These are phyloP conservation scores for Digitonthophagus gazella DNA, from an alignment of 2,888 invertebrate genomes.

Conservation along the genomic window DNA sequence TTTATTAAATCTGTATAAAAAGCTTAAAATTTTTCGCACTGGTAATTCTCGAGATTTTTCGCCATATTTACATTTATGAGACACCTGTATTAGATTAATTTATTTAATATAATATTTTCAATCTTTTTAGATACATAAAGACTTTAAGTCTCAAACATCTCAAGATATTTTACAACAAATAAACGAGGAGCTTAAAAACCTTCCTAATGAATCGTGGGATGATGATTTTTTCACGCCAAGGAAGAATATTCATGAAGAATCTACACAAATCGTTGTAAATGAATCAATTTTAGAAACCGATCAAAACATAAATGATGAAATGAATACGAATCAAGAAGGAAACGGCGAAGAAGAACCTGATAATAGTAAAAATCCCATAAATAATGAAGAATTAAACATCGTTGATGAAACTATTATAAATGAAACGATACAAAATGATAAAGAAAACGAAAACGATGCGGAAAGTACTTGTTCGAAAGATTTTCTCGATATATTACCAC, in stretches of 20 bases:
- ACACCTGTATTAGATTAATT: too few relatives aligned
- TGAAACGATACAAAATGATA: neutral
- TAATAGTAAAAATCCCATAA: neutral
- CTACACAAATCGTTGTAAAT: neutral
- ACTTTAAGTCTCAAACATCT: neutral
- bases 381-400: neutral
- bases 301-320: neutral
- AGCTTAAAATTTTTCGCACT: too few relatives aligned
- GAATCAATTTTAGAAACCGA: neutral
- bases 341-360: neutral
- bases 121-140: neutral
- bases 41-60: too few relatives aligned
- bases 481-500: neutral
- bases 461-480: neutral
- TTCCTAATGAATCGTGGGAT: neutral
- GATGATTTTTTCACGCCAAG: neutral
- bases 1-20: too few relatives aligned
- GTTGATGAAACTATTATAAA: conserved; percentile 19
- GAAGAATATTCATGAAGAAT: neutral
- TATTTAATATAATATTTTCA: neutral
- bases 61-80: too few relatives aligned
- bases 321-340: too few relatives aligned
- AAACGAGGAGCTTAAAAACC: neutral
- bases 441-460: neutral
- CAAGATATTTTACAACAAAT: neutral